phyloP scores from a whole-genome alignment of 1,140 invertebrate genomes.

The Cotesia glomerata region DNA sequence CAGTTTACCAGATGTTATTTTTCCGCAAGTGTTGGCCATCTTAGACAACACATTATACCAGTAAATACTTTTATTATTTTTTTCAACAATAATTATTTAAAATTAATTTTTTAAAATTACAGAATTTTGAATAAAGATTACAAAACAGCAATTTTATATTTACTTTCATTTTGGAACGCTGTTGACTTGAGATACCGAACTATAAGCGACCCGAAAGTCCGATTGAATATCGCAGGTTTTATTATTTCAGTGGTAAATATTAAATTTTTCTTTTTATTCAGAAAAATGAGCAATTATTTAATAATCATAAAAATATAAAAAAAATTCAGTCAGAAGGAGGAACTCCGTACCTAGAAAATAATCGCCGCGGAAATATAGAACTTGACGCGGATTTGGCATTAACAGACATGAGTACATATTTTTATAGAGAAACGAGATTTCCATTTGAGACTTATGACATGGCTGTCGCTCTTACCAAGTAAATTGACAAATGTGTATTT shows the following conservation, averaged over 20 bases:
- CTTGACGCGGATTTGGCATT: conserved; percentile 46
- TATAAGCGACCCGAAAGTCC: conserved; percentile 40
- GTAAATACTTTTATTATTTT: conserved; percentile 37
- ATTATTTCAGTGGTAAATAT: conserved; percentile 39
- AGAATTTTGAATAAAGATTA: conserved; percentile 32
- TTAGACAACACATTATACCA: conserved; percentile 42
- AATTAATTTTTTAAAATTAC: not conserved
- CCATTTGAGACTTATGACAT: conserved; percentile 37
- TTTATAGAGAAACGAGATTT: conserved; percentile 41
- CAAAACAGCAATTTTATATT: conserved; percentile 35
- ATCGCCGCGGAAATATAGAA: conserved; percentile 21
- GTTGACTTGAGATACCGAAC: conserved; percentile 46
- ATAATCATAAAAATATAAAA: not conserved
- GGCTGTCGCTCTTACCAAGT: conserved; percentile 40
- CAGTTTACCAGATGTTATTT: conserved; percentile 38
- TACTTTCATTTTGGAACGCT: conserved; percentile 45
- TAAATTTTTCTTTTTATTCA: not conserved
- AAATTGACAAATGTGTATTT: conserved; percentile 1
- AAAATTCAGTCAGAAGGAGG: conserved; percentile 42
- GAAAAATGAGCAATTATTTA: not conserved
- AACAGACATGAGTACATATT: conserved; percentile 43
- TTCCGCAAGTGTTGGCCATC: conserved; percentile 47
- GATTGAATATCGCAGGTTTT: conserved; percentile 45
- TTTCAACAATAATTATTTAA: not conserved
- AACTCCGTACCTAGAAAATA: conserved; percentile 42